A percentile compares a stretch with the other conserved stretches of the same genome.
These are phyloP conservation scores for Cephus spinipes DNA, from an alignment of 2,888 invertebrate species.

Conservation along the genomic window DNA sequence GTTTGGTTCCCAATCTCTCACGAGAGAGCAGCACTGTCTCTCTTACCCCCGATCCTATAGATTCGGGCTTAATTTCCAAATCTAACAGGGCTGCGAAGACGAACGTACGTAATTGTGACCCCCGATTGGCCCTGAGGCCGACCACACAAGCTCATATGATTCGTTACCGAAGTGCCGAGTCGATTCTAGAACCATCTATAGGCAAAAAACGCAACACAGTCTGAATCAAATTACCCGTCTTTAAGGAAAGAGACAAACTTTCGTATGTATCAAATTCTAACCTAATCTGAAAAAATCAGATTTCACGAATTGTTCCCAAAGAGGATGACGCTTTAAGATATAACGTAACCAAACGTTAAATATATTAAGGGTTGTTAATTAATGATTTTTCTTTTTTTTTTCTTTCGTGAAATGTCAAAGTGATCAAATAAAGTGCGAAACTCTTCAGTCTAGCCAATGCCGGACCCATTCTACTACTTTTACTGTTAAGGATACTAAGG, in stretches of 20 bases:
- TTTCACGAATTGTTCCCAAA: not conserved
- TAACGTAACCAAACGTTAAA: not conserved
- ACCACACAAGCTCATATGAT: constrained; percentile 37
- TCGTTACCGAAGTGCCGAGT: not conserved
- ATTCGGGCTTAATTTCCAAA: constrained; percentile 46
- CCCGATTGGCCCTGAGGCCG: constrained; percentile 14
- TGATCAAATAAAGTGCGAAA: not conserved
- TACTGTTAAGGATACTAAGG: not conserved
- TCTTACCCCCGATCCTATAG: constrained; percentile 6
- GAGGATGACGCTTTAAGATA: not conserved
- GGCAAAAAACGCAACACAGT: not conserved
- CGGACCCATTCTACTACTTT: not conserved
- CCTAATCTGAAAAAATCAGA: not conserved
- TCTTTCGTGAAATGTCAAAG: too few species aligned
- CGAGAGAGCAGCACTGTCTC: constrained; percentile 4
- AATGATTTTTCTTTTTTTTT: too few species aligned
- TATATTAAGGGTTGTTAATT: not conserved
- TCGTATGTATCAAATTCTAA: not conserved
- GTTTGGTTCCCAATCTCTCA: constrained; percentile 51
- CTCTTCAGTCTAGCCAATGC: not conserved
- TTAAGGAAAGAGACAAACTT: not conserved
- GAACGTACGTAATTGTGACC: not conserved
- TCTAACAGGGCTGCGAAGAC: constrained; percentile 30
- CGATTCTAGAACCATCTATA: not conserved
- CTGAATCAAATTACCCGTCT: not conserved